Conservation (phyloP, 2,888 invertebrate species). For the Papilio protenor region DNA sequence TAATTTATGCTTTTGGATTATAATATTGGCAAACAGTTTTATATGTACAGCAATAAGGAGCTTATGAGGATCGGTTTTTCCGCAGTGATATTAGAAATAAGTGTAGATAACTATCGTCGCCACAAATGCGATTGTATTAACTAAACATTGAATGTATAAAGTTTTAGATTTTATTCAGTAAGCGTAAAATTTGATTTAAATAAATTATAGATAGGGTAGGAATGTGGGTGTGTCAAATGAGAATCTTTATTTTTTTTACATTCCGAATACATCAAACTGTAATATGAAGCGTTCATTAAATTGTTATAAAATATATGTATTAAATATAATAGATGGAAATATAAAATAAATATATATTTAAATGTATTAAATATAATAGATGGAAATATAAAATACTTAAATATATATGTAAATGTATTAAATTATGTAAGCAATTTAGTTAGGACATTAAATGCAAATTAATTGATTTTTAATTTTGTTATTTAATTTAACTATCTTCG, state of each 20-base stretch:
- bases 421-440: slow-evolving; percentile 25
- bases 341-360: slow-evolving; percentile 22
- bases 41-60: slow-evolving; percentile 53
- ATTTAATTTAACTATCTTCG: neutral
- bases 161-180: slow-evolving; percentile 44
- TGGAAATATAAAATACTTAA: slow-evolving; percentile 16
- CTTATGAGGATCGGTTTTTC: slow-evolving; percentile 76
- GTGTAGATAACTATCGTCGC: slow-evolving; percentile 66
- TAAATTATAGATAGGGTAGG: slow-evolving; percentile 51
- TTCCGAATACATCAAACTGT: slow-evolving; percentile 52
- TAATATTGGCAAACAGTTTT: slow-evolving; percentile 46
- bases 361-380: slow-evolving; percentile 40
- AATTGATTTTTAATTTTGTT: neutral
- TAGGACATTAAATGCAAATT: slow-evolving; percentile 14
- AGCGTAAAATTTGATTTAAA: slow-evolving; percentile 42
- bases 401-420: slow-evolving; percentile 21
- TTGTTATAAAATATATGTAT: slow-evolving; percentile 47
- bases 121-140: slow-evolving; percentile 49
- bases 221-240: slow-evolving; percentile 51
- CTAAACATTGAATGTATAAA: slow-evolving; percentile 44
- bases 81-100: slow-evolving; percentile 77
- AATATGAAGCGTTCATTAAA: slow-evolving; percentile 27
- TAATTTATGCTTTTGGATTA: slow-evolving; percentile 54
- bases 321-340: slow-evolving; percentile 13
- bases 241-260: slow-evolving; percentile 67